Base-by-base conservation (phyloP, 2,113 vertebrate species). In the Prunella fulvescens region DNA sequence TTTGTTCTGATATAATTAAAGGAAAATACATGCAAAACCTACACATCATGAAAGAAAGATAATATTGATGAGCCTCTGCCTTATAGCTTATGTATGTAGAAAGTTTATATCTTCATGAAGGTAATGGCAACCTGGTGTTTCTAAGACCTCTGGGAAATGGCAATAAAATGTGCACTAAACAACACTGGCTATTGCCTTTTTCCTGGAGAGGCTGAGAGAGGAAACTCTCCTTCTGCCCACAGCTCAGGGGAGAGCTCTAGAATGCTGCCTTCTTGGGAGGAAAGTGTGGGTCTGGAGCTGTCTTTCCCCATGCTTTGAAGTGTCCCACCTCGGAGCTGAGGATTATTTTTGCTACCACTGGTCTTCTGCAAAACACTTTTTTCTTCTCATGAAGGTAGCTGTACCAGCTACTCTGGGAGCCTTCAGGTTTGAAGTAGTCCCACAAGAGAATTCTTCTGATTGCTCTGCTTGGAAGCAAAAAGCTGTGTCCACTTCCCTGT, bases 11-110 rank as follows among this genome's bases (percentile, higher is more conserved):
- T 74, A 87, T 57, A 83, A 91, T 93, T 73, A 92, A 86, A 64
- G 92, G 65, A 90, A 96, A 93, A 95, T 93, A 78, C 45, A 70
- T 93, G 58, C 64, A 70, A 95, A 93, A 92, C 74, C 61, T 95
- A 47, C 23, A 31, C 31, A 61, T 80, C 7, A 6, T 24, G 45
- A 74, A 51, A 91, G 85, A 92, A 92, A 92, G 12, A 17, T 93
- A 24, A 53, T 37, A 64, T 24, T 91, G 57, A 78, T 88, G 16
- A 39, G 10, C 8, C 37, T 74, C 6, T 58, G 79, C 56, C 29
- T 40, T 77, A 80, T 20, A 88, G 26, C 33, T 92, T 42, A 18
- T 15, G 1, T 37, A n/a, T 17, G 37, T 44, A 66, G 24, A 58
- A 80, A 77, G 25, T 60, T 87, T 42, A 9, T 35, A 12, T 79